phyloP scores from a whole-genome alignment of 35 echinoderm and acorn worm species.

The Hemicentrotus pulcherrimus region DNA sequence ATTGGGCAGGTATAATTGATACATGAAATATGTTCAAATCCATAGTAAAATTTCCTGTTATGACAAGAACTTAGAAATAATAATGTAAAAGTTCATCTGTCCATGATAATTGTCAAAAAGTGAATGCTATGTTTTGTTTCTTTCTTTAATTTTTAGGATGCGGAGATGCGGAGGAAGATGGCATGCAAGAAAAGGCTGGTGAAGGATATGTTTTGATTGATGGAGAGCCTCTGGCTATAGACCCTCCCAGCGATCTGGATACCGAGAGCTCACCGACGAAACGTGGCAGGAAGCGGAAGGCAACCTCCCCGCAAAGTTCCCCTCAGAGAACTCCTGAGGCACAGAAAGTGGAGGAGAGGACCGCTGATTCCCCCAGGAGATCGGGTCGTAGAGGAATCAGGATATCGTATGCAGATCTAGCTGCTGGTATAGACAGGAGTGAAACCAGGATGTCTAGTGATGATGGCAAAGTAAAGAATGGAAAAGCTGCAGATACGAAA shows the following conservation, averaged over 20 bases:
- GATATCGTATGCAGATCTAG: slow-evolving; percentile 33
- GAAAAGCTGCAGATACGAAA: background rate
- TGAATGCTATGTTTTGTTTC: background rate
- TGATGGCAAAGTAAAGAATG: background rate
- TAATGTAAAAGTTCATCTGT: no score
- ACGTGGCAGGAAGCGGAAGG: slow-evolving; percentile 21
- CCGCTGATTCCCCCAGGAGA: background rate
- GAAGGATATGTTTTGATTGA: background rate
- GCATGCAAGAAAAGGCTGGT: background rate
- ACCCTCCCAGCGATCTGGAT: background rate
- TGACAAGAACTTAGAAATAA: no score
- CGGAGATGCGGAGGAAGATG: background rate
- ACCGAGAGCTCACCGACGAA: background rate
- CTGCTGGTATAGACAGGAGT: background rate
- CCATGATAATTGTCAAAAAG: no score
- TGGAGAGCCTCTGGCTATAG: background rate
- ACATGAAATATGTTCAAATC: no score
- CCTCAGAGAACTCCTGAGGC: background rate
- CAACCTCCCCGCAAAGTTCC: background rate
- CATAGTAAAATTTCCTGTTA: no score
- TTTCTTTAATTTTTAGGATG: background rate
- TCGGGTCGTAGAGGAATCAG: slow-evolving; percentile 33
- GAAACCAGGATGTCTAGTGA: background rate
- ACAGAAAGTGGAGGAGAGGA: background rate
- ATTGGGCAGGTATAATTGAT: no score